Evolutionary conservation across 2,113 vertebrate genomes (phyloP), one percentile per base, ranked within the genome.

Genomic region (Pardalotus punctatus): DNA sequence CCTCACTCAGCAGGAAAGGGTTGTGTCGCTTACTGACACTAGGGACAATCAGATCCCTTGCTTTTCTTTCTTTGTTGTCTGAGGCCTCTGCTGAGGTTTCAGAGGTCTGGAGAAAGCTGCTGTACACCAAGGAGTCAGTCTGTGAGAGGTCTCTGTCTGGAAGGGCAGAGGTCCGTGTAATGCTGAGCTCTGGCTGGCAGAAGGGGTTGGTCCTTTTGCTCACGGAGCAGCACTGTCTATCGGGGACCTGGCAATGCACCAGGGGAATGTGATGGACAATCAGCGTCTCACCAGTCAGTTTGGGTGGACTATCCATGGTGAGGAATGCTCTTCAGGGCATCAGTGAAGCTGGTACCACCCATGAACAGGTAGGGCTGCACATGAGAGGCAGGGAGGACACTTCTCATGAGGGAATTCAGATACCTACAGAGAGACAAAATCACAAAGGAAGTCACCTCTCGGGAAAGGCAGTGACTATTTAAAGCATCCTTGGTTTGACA

Each of bases 231-330:
- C 98, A 98, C 86, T 98, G 98, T 33, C 98, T 97, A 11, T 99
- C 98, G 0, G 99, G 98, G 82, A 99, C 98, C 96, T 99, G 99
- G 96, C 99, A 99, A 89, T 99, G 99, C 81, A 99, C 99, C 97
- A 99, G 98, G 27, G 99, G 99, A 85, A 99, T 99, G 97, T 99
- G 99, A 96, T 99, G 99, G 88, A 99, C 99, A 25, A 99, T 99
- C 96, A 99, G 97, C 5, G 99, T 99, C 96, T 99, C 99, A 53
- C 99, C 99, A 28, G 99, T 98, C 94, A 99, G 98, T 96, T 99
- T 99, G 27, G 98, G 98, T 60, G 99, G 97, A 98, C 99, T 99
- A 98, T 99, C 99, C 99, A 99, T 99, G 93, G 74, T 97, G 95
- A 81, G 96, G 85, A 93, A 93, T 82, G 92, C 69, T 96, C 96